Evolutionary conservation across 2,888 invertebrate genomes (phyloP).

Genomic region (Drosophila prostipennis): DNA sequence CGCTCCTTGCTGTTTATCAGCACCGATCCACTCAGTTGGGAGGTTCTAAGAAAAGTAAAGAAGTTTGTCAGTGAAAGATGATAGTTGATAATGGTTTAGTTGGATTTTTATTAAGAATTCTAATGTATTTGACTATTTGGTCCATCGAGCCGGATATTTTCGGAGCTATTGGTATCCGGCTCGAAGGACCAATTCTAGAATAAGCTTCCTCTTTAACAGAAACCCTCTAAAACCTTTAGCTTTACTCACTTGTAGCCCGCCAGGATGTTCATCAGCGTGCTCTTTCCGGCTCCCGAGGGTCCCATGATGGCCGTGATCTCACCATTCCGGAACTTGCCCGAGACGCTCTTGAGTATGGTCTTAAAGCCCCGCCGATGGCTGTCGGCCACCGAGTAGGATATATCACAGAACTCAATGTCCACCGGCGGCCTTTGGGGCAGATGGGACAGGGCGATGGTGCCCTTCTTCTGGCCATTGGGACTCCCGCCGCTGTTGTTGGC

Average conservation of each 20-base stretch:
- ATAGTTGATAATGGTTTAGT: too few species aligned
- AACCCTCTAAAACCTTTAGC: not conserved
- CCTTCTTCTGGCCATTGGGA: constrained; percentile 88
- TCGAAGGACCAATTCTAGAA: not conserved
- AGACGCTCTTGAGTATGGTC: constrained; percentile 93
- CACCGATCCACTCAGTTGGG: constrained; percentile 93
- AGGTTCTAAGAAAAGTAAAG: constrained; percentile 87
- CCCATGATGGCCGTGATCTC: constrained; percentile 98
- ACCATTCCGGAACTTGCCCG: constrained; percentile 95
- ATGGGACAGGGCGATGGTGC: constrained; percentile 90
- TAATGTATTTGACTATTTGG: too few species aligned
- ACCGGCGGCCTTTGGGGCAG: constrained; percentile 94
- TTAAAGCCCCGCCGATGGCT: constrained; percentile 92
- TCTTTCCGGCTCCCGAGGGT: constrained; percentile 92
- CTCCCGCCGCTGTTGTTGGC: constrained; percentile 86
- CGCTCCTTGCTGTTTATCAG: constrained; percentile 94
- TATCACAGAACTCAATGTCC: constrained; percentile 94
- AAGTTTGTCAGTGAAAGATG: not conserved
- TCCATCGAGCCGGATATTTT: too few species aligned
- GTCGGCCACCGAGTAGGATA: constrained; percentile 95
- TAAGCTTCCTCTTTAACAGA: too few species aligned
- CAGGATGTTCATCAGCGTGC: constrained; percentile 94
- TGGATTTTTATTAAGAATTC: too few species aligned
- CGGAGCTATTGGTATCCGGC: not conserved
- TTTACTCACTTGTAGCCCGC: constrained; percentile 92